Percentiles rank a stretch among this genome's conserved stretches.
Evolutionary conservation across 30 jellyfish, hydroid and myxozoan species (phyloP).

Genomic region (Aurelia coerulea): DNA sequence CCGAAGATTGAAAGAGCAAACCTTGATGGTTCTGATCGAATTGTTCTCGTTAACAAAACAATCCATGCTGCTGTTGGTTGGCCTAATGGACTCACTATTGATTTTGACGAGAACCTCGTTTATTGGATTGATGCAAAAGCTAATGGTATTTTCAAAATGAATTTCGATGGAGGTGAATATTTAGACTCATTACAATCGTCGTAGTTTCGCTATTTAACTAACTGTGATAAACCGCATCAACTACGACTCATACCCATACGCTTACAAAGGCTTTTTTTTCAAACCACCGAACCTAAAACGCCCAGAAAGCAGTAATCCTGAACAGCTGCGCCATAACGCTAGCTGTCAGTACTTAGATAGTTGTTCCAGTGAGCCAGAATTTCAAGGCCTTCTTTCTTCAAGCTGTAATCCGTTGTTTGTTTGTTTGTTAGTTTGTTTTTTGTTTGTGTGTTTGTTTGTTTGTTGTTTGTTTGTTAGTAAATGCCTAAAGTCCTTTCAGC

Average conservation of each 20-base stretch:
- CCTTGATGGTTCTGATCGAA: slow-evolving; percentile 83
- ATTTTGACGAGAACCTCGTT: slow-evolving; percentile 55
- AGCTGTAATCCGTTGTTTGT: too few relatives aligned
- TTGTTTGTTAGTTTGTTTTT: too few relatives aligned
- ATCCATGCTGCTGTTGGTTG: slow-evolving; percentile 52
- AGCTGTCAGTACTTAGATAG: too few relatives aligned
- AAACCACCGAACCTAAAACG: too few relatives aligned
- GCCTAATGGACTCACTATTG: slow-evolving; percentile 96
- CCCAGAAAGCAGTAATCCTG: too few relatives aligned
- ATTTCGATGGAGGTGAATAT: slow-evolving; percentile 88
- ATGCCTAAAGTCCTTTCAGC: too few relatives aligned
- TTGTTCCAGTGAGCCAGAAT: too few relatives aligned
- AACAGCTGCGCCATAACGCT: too few relatives aligned
- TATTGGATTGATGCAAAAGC: slow-evolving; percentile 95
- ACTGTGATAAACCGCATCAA: background rate
- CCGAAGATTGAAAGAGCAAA: slow-evolving; percentile 92
- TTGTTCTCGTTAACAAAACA: slow-evolving; percentile 69
- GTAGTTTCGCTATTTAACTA: background rate
- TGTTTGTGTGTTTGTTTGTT: too few relatives aligned
- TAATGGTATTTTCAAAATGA: slow-evolving; percentile 74
- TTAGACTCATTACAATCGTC: background rate
- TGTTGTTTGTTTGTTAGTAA: too few relatives aligned
- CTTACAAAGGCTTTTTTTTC: too few relatives aligned
- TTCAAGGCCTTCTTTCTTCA: too few relatives aligned
- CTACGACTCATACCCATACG: background rate